A percentile compares a stretch with the other conserved stretches of the same genome.
Evolutionary conservation across 2,113 vertebrate species (phyloP).

Genomic region (Hydrochoerus hydrochaeris): DNA sequence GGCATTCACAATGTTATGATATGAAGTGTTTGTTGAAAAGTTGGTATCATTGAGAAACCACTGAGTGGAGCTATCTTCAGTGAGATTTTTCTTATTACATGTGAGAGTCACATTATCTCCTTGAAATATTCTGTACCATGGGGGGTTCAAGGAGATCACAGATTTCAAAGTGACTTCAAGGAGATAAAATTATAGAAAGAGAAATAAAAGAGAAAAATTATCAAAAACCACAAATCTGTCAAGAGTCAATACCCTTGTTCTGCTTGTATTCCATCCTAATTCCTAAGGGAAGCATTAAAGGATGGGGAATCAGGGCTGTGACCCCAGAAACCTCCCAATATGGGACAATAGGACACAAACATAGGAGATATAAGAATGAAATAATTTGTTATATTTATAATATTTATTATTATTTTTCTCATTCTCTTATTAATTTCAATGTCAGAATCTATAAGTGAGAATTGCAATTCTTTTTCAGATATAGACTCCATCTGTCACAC

Average conservation of each 20-base stretch:
- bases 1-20: slow-evolving; percentile 34
- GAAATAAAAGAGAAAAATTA: neutral
- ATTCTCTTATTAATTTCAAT: slow-evolving; percentile 11
- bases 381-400: neutral
- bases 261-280: neutral
- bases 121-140: slow-evolving; percentile 67
- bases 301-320: neutral
- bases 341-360: neutral
- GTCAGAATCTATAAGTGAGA: neutral
- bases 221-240: neutral
- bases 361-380: neutral
- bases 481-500: neutral
- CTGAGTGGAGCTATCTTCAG: neutral
- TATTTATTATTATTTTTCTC: too few species aligned
- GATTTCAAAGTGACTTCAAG: slow-evolving; percentile 18
- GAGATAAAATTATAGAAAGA: slow-evolving; percentile 39
- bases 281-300: neutral
- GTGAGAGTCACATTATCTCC: slow-evolving; percentile 64
- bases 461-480: neutral
- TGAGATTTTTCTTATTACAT: neutral
- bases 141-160: slow-evolving; percentile 48
- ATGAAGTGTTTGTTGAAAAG: neutral
- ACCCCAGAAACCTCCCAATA: neutral
- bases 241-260: neutral
- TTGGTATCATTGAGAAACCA: slow-evolving; percentile 1